Evolutionary conservation across 1,140 invertebrate species (phyloP).

Genomic region (Sinonovacula constricta): DNA sequence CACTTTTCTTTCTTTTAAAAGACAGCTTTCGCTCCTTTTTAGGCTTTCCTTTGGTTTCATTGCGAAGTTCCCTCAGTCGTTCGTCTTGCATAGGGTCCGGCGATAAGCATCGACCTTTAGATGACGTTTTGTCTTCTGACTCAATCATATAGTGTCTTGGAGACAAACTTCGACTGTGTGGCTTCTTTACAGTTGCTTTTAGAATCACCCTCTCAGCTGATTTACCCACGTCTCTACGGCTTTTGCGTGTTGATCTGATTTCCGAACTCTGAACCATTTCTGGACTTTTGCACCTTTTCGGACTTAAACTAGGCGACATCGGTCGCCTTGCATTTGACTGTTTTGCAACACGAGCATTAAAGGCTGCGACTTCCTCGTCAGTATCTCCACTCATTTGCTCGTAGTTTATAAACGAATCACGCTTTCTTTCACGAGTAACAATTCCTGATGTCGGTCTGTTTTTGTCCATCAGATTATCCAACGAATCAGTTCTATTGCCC

Average conservation of each 20-base stretch:
- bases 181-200: not conserved
- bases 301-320: too few relatives aligned
- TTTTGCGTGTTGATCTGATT: not conserved
- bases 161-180: not conserved
- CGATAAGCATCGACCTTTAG: conserved; percentile 10
- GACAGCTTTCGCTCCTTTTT: conserved; percentile 45
- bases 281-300: conserved; percentile 1
- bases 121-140: not conserved
- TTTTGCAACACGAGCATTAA: too few relatives aligned
- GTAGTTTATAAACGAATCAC: conserved; percentile 6
- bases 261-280: not conserved
- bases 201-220: too few relatives aligned
- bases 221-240: conserved; percentile 11
- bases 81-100: conserved; percentile 48
- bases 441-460: conserved; percentile 15
- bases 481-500: not conserved
- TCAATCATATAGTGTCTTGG: not conserved
- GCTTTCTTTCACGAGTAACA: conserved; percentile 14
- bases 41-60: conserved; percentile 32
- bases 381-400: not conserved
- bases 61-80: conserved; percentile 37
- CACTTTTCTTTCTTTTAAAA: conserved; percentile 36
- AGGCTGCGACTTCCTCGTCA: not conserved
- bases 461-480: conserved; percentile 30
- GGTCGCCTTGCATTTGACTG: too few relatives aligned